Evolutionary conservation across 2,113 vertebrate species (phyloP).

Genomic region (Canis aureus): DNA sequence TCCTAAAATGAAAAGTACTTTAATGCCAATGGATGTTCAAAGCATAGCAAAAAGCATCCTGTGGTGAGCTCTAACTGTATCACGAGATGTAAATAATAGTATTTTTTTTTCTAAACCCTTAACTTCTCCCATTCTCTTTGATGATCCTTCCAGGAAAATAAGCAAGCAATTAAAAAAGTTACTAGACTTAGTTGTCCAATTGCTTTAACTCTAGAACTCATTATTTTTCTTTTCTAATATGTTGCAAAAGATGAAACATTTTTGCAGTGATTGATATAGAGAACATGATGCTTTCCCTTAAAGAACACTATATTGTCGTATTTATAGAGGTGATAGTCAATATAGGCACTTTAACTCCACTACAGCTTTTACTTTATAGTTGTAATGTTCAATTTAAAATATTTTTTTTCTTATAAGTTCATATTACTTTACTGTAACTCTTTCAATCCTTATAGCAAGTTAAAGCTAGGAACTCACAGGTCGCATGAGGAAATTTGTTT

Average conservation of each 20-base stretch:
- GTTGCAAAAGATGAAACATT: not conserved
- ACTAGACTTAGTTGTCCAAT: not conserved
- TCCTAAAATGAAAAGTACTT: conserved; percentile 61
- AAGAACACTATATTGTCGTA: not conserved
- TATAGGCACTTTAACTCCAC: not conserved
- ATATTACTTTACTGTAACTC: not conserved
- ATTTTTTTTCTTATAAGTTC: not conserved
- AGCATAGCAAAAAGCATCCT: not conserved
- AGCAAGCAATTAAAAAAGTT: conserved; percentile 41
- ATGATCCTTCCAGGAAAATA: conserved; percentile 5
- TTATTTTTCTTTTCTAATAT: conserved; percentile 53
- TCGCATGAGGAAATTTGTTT: not conserved
- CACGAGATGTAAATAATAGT: not conserved
- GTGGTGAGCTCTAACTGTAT: not conserved
- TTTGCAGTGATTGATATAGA: not conserved
- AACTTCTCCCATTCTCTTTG: not conserved
- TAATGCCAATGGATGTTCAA: not conserved
- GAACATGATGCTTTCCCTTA: not conserved
- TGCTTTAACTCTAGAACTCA: not conserved
- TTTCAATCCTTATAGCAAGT: not conserved
- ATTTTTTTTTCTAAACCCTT: conserved; percentile 4
- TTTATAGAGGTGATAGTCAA: not conserved
- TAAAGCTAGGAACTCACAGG: not conserved
- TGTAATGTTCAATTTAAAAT: conserved; percentile 20
- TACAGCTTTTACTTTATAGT: not conserved